Conservation (phyloP, 2,113 vertebrate genomes). For the Melanocharis versteri region DNA sequence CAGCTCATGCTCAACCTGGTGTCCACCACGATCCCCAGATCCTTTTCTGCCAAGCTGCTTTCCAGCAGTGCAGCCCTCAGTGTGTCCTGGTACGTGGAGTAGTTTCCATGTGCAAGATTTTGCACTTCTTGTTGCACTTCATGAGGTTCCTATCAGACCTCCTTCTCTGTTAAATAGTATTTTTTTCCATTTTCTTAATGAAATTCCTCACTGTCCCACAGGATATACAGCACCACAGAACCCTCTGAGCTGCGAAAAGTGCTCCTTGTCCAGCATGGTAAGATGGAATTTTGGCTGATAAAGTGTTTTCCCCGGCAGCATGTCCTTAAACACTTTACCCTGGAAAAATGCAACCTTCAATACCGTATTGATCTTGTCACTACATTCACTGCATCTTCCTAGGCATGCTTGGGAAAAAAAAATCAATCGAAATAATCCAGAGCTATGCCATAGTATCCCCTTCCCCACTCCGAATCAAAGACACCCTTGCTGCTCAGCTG, state of each 20-base stretch:
- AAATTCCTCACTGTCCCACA: background rate
- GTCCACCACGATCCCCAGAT: background rate
- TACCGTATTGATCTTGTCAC: background rate
- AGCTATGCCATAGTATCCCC: background rate
- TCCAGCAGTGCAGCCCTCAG: background rate
- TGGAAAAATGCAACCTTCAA: slow-evolving; percentile 19
- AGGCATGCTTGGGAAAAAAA: background rate
- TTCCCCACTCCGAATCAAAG: background rate
- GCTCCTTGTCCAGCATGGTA: background rate
- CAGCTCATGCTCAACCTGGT: background rate
- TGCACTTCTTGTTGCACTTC: background rate
- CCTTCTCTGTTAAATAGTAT: background rate
- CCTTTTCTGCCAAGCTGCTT: background rate
- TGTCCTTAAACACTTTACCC: background rate
- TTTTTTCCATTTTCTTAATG: background rate
- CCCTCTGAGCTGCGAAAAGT: background rate
- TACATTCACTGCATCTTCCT: background rate
- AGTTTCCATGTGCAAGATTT: background rate
- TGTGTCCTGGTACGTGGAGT: background rate
- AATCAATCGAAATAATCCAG: background rate
- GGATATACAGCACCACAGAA: background rate
- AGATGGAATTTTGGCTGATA: background rate
- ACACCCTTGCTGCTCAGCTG: background rate
- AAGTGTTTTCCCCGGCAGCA: background rate
- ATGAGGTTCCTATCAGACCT: background rate